Conservation (phyloP, 2,888 invertebrate species). For the Polydrusus pterygomalis region DNA sequence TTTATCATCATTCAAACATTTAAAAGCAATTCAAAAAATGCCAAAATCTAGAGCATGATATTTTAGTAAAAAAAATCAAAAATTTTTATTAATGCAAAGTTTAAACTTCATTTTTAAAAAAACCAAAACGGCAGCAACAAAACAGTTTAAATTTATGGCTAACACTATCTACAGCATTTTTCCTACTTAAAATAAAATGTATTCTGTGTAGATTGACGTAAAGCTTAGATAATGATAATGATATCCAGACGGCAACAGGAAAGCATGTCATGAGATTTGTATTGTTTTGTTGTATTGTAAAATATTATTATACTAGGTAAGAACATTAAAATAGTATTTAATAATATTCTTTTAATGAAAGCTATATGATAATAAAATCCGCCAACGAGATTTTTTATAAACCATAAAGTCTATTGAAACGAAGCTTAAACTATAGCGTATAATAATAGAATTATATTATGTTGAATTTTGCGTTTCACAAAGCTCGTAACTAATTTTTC, state of each 20-base stretch:
- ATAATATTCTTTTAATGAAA: no score
- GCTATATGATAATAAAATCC: no score
- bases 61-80: background rate
- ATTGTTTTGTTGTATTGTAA: background rate
- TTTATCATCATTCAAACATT: conserved; percentile 47
- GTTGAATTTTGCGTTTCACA: conserved; percentile 6
- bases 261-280: background rate
- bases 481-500: background rate
- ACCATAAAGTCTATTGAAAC: background rate
- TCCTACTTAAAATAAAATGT: background rate
- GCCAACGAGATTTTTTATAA: no score
- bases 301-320: no score
- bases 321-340: no score
- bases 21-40: conserved; percentile 30
- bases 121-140: background rate
- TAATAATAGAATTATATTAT: background rate
- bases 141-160: background rate
- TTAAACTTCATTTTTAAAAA: conserved; percentile 10
- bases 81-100: background rate
- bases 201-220: background rate
- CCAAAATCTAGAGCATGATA: background rate
- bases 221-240: background rate
- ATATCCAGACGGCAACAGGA: background rate
- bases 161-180: background rate
- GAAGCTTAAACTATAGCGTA: conserved; percentile 13